Percentiles rank a stretch among this genome's conserved stretches.
These are phyloP conservation scores for Macrochelys suwanniensis DNA, from an alignment of 2,797 vertebrate species.

Conservation along the genomic window DNA sequence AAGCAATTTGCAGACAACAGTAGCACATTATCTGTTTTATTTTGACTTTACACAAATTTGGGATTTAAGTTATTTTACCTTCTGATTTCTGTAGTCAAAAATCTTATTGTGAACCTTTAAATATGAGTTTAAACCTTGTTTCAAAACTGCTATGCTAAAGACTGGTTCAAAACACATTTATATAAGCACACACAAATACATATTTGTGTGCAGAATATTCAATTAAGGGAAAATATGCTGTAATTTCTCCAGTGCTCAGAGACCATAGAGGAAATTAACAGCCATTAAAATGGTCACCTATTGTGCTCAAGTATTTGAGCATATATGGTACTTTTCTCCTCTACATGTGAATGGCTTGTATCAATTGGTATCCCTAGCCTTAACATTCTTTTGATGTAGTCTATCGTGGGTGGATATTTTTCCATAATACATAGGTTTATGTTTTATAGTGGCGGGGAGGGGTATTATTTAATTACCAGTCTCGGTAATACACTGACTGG, in stretches of 20 bases:
- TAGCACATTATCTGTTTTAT: not conserved
- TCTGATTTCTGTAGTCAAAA: constrained; percentile 1
- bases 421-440: not conserved
- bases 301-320: not conserved
- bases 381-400: not conserved
- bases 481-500: constrained; percentile 1
- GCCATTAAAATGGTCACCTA: not conserved
- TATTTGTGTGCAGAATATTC: not conserved
- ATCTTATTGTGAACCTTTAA: constrained; percentile 15
- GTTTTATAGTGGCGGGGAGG: not conserved
- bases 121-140: constrained; percentile 27
- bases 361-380: not conserved
- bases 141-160: not conserved
- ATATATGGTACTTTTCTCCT: not conserved
- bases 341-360: not conserved
- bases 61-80: constrained; percentile 33
- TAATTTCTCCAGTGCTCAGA: not conserved
- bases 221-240: not conserved
- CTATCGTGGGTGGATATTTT: not conserved
- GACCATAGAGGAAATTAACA: not conserved
- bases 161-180: not conserved
- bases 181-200: not conserved
- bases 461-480: not conserved
- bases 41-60: constrained; percentile 24
- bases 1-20: constrained; percentile 33